Conservation (phyloP, 2,113 vertebrate species). For the Prionailurus viverrinus region DNA sequence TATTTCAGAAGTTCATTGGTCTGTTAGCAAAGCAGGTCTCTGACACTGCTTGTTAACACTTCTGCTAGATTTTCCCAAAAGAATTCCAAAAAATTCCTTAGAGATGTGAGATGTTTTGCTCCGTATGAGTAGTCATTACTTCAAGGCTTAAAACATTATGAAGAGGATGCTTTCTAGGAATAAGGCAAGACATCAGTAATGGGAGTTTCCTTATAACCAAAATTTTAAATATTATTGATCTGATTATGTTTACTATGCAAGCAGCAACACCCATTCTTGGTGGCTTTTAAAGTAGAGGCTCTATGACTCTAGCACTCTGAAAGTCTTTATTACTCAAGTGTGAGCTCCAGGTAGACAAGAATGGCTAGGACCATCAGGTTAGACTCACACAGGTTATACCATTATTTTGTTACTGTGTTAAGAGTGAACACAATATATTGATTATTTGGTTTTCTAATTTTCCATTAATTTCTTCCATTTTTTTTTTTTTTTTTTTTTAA, state of each 20-base stretch:
- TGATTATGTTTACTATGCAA: neutral
- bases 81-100: neutral
- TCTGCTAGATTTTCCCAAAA: slow-evolving; percentile 9
- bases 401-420: neutral
- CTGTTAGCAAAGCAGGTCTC: neutral
- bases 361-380: neutral
- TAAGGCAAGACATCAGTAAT: neutral
- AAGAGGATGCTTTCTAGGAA: neutral
- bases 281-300: neutral
- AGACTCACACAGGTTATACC: neutral
- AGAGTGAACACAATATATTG: neutral
- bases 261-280: neutral
- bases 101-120: neutral
- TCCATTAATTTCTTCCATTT: neutral
- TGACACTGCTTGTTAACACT: neutral
- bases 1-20: neutral
- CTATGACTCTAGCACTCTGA: neutral
- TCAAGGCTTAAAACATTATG: neutral
- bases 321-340: neutral
- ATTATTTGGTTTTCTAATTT: slow-evolving; percentile 12
- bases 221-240: neutral
- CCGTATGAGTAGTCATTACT: neutral
- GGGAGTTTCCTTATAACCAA: neutral
- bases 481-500: too few species aligned
- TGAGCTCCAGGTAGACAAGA: neutral